Conservation (phyloP, 2,888 invertebrate species). For the Pinctada fucata region DNA sequence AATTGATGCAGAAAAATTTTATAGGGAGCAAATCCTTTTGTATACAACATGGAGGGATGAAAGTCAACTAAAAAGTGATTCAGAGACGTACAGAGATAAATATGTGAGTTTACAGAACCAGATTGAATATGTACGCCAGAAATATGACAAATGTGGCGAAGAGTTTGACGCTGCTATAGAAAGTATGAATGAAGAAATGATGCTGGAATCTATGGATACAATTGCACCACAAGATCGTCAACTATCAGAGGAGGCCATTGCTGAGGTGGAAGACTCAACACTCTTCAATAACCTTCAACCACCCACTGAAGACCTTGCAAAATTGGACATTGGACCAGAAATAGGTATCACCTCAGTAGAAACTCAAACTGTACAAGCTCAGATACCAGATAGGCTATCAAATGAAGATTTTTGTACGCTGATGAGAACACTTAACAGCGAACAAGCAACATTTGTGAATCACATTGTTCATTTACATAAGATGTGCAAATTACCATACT, state of each 20-base stretch:
- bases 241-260: neutral
- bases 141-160: slow-evolving; percentile 1
- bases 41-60: slow-evolving; percentile 10
- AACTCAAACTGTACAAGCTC: too few species aligned
- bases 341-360: neutral
- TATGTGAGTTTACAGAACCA: neutral
- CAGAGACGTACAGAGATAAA: neutral
- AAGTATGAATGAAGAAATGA: neutral
- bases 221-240: slow-evolving; percentile 1
- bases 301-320: neutral
- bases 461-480: neutral
- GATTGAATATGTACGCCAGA: neutral
- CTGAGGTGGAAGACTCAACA: neutral
- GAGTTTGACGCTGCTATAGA: neutral
- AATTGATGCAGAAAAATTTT: slow-evolving; percentile 11
- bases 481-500: slow-evolving; percentile 28
- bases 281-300: neutral
- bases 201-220: neutral
- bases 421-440: neutral
- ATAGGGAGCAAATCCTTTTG: slow-evolving; percentile 12
- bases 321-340: neutral
- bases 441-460: neutral
- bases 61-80: neutral
- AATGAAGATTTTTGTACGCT: slow-evolving; percentile 3
- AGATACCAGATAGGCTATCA: neutral